Evolutionary conservation across 2,888 invertebrate genomes (phyloP), one percentile per base, ranked within the genome.

Genomic region (Ceraclea dissimilis): DNA sequence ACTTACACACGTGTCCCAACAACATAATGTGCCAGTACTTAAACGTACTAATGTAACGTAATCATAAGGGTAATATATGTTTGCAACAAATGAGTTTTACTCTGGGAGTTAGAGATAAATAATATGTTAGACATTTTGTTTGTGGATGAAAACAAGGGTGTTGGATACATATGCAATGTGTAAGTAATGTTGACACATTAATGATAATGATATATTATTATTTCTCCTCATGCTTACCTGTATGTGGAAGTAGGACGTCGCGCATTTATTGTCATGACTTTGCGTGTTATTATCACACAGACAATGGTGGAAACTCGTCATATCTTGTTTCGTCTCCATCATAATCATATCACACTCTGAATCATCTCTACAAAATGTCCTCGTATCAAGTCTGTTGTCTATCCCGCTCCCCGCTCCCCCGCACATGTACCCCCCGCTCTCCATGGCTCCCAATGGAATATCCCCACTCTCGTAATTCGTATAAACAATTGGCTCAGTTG

Each of bases 171-270:
- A n/a, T n/a, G n/a, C n/a, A n/a, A n/a, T n/a, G n/a, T n/a, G n/a
- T n/a, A n/a, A n/a, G 16, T 39, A 39, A 39, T 39, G 13, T 39
- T 5, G 16, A 13, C 8, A 39, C 39, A 39, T 39, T 39, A 39
- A 13, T 13, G 13, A 16, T 39, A 13, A n/a, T n/a, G n/a, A n/a
- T n/a, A n/a, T n/a, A n/a, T n/a, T n/a, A n/a, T n/a, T 39, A 10
- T 26, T 26, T 26, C 26, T 26, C 13, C 8, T 8, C 39, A 13
- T 4, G 68, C 71, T 72, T 69, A 78, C 77, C 63, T 75, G 76
- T 43, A 73, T 69, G 52, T 77, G 75, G 63, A 75, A 77, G 66
- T 72, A 77, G 58, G 74, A 70, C 34, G 75, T 71, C 26, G 74
- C 70, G 57, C 75, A 67, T 59, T 73, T 69, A 52, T 69, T 69